Percentiles rank a stretch among this genome's conserved stretches.
Evolutionary conservation across 2,888 invertebrate species (phyloP).

Genomic region (Cyaniris semiargus): DNA sequence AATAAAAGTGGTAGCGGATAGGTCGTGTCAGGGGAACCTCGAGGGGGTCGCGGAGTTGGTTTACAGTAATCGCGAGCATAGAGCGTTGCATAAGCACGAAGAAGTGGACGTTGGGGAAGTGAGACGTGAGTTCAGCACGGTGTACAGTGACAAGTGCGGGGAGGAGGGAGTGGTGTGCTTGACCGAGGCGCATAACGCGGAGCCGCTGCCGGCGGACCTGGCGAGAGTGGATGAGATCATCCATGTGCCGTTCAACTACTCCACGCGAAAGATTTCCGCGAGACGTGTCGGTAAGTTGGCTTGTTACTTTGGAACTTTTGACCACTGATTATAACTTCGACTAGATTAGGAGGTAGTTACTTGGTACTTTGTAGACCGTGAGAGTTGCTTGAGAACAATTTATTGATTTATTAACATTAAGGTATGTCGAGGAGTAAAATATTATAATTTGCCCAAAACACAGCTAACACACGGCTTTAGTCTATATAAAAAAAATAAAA

Average conservation of each 20-base stretch:
- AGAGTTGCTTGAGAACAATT: too few species aligned
- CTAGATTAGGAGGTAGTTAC: too few species aligned
- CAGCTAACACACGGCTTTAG: background rate
- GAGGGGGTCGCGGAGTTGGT: conserved; percentile 79
- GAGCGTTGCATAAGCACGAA: conserved; percentile 62
- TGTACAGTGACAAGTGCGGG: conserved; percentile 69
- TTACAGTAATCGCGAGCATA: conserved; percentile 56
- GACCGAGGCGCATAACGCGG: conserved; percentile 76
- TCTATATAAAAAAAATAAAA: background rate
- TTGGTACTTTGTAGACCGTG: too few species aligned
- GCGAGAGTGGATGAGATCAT: conserved; percentile 78
- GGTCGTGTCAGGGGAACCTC: conserved; percentile 71
- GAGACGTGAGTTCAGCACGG: conserved; percentile 65
- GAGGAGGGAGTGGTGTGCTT: conserved; percentile 78
- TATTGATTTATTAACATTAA: too few species aligned
- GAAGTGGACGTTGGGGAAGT: conserved; percentile 47
- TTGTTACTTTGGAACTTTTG: background rate
- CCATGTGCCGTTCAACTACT: conserved; percentile 86
- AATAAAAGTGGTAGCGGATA: conserved; percentile 79
- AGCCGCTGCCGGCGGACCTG: conserved; percentile 76
- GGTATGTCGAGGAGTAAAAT: too few species aligned
- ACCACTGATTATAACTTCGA: background rate
- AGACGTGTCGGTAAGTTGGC: conserved; percentile 70
- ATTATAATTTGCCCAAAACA: too few species aligned
- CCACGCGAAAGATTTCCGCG: conserved; percentile 67